Percentiles rank a stretch among this genome's conserved stretches.
Conservation (phyloP, 2,797 vertebrate species). For the Peromyscus attwateri region DNA sequence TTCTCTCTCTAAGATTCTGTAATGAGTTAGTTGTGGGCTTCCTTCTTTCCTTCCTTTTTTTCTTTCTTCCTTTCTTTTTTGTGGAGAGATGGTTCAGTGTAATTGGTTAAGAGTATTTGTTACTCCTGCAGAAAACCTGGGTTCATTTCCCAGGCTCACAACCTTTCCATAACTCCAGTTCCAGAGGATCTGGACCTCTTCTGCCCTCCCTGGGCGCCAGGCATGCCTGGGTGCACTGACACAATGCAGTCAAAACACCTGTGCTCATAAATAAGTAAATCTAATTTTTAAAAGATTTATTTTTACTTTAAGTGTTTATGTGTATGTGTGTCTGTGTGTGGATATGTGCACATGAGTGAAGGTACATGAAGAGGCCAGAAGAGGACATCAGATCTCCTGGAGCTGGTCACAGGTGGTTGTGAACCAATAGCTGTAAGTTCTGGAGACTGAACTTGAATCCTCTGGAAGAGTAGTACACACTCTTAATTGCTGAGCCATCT, state of each 20-base stretch:
- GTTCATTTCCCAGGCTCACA: background rate
- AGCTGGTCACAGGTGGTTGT: background rate
- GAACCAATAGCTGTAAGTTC: background rate
- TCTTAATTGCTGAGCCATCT: background rate
- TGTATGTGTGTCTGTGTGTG: background rate
- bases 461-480: background rate
- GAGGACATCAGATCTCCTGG: background rate
- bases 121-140: background rate
- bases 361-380: background rate
- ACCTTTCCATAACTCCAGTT: background rate
- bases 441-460: background rate
- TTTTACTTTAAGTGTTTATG: background rate
- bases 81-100: background rate
- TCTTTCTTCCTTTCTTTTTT: background rate
- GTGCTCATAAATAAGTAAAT: background rate
- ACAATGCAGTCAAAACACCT: background rate
- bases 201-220: background rate
- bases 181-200: background rate
- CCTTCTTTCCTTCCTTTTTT: background rate
- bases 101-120: background rate
- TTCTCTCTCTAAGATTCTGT: background rate
- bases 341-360: background rate
- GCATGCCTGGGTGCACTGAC: background rate
- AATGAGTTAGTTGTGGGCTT: background rate
- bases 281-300: background rate